Evolutionary conservation across 2,888 invertebrate species (phyloP), one percentile per base, ranked within the genome.

Genomic region (Dichetophora obliterata): DNA sequence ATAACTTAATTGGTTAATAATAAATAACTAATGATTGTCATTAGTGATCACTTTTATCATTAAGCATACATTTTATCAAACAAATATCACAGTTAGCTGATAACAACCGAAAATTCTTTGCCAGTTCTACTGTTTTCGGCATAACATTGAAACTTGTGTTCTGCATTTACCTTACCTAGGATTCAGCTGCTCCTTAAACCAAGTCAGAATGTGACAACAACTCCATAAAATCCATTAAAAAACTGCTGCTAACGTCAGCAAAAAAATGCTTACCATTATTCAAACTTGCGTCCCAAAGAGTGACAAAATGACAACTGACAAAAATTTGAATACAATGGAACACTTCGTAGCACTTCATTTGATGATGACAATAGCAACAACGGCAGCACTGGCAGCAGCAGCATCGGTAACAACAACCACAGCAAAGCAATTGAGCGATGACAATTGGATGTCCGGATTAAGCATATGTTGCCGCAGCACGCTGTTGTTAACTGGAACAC

Each of bases 251-350:
- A 34, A 63, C 34, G 34, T 68, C 48, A 48, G 9, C 3, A 37
- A 43, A 48, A 66, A 68, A 48, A 48, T 34, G 71, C 63, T 14
- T 66, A n/a, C 37, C 80, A 80, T 82, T 81, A 81, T 81, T 82
- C 81, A 80, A 80, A 80, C 77, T 80, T 80, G 77, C 79, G 80
- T 81, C 81, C 79, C 76, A 75, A 77, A 74, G 77, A 80, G 82
- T 82, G 82, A 80, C 80, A 80, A 81, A 81, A 76, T 81, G 81
- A 82, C 82, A 82, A 82, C 80, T 80, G 81, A 82, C 81, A 82
- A 81, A 82, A 81, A 82, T 82, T 81, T 82, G 82, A 81, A 82
- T 82, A 82, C 82, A 82, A 82, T 82, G 82, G 78, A 73, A 80
- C 81, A 81, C 73, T 31, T 63, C 19, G 50, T n/a, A 63, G 63